Evolutionary conservation across 2,113 vertebrate genomes (phyloP), one percentile per base, ranked within the genome.

Genomic region (Silurus asotus): DNA sequence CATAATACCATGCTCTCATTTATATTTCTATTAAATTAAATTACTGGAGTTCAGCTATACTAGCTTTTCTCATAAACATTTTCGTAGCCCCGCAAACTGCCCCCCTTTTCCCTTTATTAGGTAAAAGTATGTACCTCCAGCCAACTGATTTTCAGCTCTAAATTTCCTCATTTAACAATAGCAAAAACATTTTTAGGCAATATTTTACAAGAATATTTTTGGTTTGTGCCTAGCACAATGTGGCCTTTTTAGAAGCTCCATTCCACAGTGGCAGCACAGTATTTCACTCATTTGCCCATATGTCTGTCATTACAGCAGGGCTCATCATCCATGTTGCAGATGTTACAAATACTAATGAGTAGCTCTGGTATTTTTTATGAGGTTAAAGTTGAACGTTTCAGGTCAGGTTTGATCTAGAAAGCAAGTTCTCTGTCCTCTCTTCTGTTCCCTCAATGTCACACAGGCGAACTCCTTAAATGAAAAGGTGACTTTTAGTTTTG

Each of bases 331-430:
- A 83, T 89, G 79, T 87, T 94, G 91, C 95, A 95, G 95, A 94
- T 95, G 94, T 94, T 95, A 93, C 94, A 91, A 89, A 91, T 92
- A 92, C 92, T 94, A 95, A 95, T 95, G 92, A 95, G 91, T 93
- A 95, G 94, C 92, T 77, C 84, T 61, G 89, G 81, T 86, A 92
- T 79, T 82, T 81, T 95, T 95, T 94, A 95, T 94, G 94, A 93
- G 94, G 94, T 94, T 93, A 95, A 94, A 94, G 93, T 94, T 95
- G 88, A 90, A 88, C 59, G 89, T 89, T 37, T 91, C 81, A 89
- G 90, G 90, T 93, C 94, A 93, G 90, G 87, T 90, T 93, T 88
- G 91, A 92, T 93, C 83, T 88, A 84, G 70, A 0, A 61, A 87
- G 55, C 6, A 83, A 49, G 51, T 8, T n/a, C 75, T 51, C 67